Base-by-base conservation (phyloP, 1,140 invertebrate species). In the Oedothorax gibbosus region DNA sequence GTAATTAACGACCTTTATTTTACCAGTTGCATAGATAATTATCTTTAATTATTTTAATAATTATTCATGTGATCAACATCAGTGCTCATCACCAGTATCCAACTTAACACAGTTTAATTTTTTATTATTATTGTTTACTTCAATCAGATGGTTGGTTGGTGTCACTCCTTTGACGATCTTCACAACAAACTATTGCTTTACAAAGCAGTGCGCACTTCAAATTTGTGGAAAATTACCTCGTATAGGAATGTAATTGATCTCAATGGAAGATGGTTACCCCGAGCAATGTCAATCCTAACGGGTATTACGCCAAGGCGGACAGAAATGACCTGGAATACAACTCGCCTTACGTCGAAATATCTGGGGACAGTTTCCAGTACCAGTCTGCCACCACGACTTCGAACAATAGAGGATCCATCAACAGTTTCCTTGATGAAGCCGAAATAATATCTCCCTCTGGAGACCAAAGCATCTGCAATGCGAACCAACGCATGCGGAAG, bases 401-500 rank as follows among this genome's bases (percentile, higher is more conserved):
- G 5, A 10, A 54, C 50, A 54, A n/a, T 5, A 21, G 20, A 7
- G 49, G 64, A 7, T 77, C 72, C 8, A 54, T 85, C 12, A 85
- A 85, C n/a, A 85, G 83, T 60, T 85, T 85, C 35, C 51, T 85
- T 12, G 73, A 77, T 20, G 83, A 85, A 12, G 73, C 73, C 10
- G 83, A 85, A 78, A 77, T 85, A 14, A 51, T 85, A 49, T 18
- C 64, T 1, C 56, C 65, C 15, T 20, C 56, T 21, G 18, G 62
- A 7, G 66, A 78, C 50, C 21, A 51, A 3, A 51, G n/a, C 10
- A 14, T 50, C 20, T 14, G 20, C 7, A 21, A 49, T 8, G 71
- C 51, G 35, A 54, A 49, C 18, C 14, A 80, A 10, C 6, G 53
- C 7, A 79, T 98, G 93, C 92, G 95, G 51, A 92, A 96, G 73